Percentiles rank a stretch among this genome's conserved stretches.
Evolutionary conservation across 2,797 vertebrate genomes (phyloP).

Genomic region (Erethizon dorsatum): DNA sequence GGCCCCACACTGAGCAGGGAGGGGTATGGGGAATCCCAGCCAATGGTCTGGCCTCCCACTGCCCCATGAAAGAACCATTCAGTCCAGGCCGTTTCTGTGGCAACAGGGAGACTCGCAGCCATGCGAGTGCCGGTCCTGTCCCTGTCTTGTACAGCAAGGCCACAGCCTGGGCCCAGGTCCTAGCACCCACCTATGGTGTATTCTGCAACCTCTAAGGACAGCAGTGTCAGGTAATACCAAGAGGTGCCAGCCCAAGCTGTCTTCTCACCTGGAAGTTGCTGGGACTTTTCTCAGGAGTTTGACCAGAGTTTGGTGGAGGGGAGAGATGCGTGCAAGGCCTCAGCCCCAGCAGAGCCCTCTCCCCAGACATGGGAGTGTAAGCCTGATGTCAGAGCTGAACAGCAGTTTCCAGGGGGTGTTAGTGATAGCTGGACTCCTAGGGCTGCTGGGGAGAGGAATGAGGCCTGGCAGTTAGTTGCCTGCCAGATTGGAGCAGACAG

Average conservation of each 20-base stretch:
- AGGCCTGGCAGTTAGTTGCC: neutral
- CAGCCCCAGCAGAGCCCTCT: neutral
- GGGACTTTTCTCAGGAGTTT: neutral
- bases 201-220: constrained; percentile 55
- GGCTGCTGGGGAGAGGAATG: neutral
- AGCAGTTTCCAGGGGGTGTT: neutral
- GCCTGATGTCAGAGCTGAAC: neutral
- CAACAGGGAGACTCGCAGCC: constrained; percentile 87
- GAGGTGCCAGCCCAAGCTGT: neutral
- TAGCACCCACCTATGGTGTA: neutral
- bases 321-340: neutral
- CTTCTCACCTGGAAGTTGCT: constrained; percentile 35
- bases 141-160: constrained; percentile 44
- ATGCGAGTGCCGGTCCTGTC: constrained; percentile 79
- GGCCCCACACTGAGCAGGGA: constrained; percentile 72
- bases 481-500: constrained; percentile 29
- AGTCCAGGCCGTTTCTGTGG: constrained; percentile 89
- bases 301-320: neutral
- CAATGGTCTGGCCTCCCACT: constrained; percentile 82
- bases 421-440: neutral
- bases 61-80: constrained; percentile 88
- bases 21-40: constrained; percentile 55
- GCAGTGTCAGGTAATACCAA: constrained; percentile 79
- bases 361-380: neutral
- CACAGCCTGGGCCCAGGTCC: neutral